Base-by-base conservation (phyloP, 2,797 vertebrate species). In the Aulostomus chinensis region DNA sequence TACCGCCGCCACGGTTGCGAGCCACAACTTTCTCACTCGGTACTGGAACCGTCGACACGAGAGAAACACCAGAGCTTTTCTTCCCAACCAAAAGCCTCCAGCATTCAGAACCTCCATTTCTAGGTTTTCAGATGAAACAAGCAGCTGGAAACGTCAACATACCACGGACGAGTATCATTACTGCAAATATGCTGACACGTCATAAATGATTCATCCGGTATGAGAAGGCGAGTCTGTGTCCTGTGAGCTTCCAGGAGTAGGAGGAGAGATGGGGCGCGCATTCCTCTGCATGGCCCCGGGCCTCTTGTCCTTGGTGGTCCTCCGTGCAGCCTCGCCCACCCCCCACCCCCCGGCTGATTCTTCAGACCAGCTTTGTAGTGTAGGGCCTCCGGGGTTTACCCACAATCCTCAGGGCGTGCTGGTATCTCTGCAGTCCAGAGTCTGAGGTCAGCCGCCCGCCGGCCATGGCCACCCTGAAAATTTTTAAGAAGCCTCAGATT, bases 381-480 rank as follows among this genome's bases (percentile, higher is more conserved):
- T 3, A 29, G 25, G 35, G 48, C 73, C 72, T 61, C 29, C 0
- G 26, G 78, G 78, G 54, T 70, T 75, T 68, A 68, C 70, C 72
- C 75, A 55, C 52, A 62, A 62, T 64, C 74, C 73, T 65, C 14
- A 0, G 29, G 58, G 64, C 32, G 1, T 9, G 9, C 32, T 25
- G 40, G 48, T 71, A 55, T 58, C 58, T 58, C 56, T 54, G 32
- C 70, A 48, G 58, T 59, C 45, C 52, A 14, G 40, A 58, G 56
- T 46, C 32, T 48, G 76, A 72, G 80, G 76, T 85, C 76, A 83
- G 67, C 10, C 21, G 20, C 53, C 80, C 73, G 58, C 43, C 32
- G 45, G 80, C 66, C 53, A 77, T 70, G 73, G n/a, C 37, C 52
- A 41, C 50, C 55, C 38, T 37, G 16, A 4, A 54, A 59, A 32